Base-by-base conservation (phyloP, 2,888 invertebrate genomes). In the Papilio protenor region DNA sequence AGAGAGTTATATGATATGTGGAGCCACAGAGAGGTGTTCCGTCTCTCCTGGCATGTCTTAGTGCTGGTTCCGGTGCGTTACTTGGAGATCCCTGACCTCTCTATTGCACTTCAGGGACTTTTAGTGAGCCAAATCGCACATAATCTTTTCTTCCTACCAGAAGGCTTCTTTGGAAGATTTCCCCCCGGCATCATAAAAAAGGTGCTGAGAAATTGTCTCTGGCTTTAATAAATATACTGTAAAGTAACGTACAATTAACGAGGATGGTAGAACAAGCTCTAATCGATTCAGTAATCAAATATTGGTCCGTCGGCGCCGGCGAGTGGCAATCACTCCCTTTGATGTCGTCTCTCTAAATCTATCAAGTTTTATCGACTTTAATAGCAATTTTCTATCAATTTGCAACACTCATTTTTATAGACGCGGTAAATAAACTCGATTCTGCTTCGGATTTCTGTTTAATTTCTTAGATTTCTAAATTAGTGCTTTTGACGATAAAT, bases 261-360 rank as follows among this genome's bases (percentile, higher is more conserved):
- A n/a, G n/a, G 2, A 33, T 64, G 33, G 21, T 6, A 59, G 59
- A 27, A 59, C 59, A 23, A 4, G n/a, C 66, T 66, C 1, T 18
- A n/a, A 66, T 66, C n/a, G 66, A 66, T 45, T 21, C 40, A 66
- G n/a, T 66, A 66, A 66, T 66, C 45, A 66, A 66, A 66, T 66
- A 66, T 66, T 66, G 66, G 45, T n/a, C 66, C 45, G n/a, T 5
- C 45, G 45, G 66, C 66, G 66, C 45, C 66, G 66, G 66, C 66
- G 40, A 66, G 45, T 10, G 40, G 66, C 66, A 66, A 66, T 66
- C 66, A 66, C 10, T 66, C 45, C 40, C 40, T 66, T 45, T 45
- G 12, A 66, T 45, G 40, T 61, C 61, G 64, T 18, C 40, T 33
- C 66, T 66, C 40, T 64, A 45, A 66, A 66, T 45, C 66, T 45